These are phyloP conservation scores for Aspidiotus destructor DNA, from an alignment of 2,888 invertebrate genomes.

Conservation along the genomic window DNA sequence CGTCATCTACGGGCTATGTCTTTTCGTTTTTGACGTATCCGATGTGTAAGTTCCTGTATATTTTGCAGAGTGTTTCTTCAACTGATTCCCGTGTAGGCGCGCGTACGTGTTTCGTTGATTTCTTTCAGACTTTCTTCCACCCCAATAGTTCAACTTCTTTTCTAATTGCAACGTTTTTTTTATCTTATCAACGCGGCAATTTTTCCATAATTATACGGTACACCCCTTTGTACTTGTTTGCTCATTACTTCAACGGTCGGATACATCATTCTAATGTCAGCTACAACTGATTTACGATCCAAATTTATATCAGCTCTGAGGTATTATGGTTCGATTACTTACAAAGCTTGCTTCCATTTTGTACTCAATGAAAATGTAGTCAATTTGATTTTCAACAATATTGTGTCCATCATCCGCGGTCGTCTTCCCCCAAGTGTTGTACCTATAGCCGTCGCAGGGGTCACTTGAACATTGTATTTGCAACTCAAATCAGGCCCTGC, in stretches of 20 bases:
- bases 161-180: background rate
- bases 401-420: background rate
- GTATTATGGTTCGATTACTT: background rate
- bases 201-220: too few species aligned
- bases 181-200: too few species aligned
- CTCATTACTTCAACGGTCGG: background rate
- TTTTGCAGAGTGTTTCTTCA: too few species aligned
- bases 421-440: background rate
- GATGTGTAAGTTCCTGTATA: too few species aligned
- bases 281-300: background rate
- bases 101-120: too few species aligned
- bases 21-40: too few species aligned
- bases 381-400: background rate
- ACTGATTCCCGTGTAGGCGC: too few species aligned
- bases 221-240: too few species aligned
- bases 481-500: background rate
- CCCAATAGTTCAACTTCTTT: too few species aligned
- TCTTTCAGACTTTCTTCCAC: too few species aligned
- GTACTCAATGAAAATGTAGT: background rate
- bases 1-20: too few species aligned
- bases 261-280: background rate
- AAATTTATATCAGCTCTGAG: background rate
- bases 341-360: background rate
- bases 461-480: constrained; percentile 6
- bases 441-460: constrained; percentile 6